phyloP scores from a whole-genome alignment of 1,140 invertebrate species.

The Ips typographus region DNA sequence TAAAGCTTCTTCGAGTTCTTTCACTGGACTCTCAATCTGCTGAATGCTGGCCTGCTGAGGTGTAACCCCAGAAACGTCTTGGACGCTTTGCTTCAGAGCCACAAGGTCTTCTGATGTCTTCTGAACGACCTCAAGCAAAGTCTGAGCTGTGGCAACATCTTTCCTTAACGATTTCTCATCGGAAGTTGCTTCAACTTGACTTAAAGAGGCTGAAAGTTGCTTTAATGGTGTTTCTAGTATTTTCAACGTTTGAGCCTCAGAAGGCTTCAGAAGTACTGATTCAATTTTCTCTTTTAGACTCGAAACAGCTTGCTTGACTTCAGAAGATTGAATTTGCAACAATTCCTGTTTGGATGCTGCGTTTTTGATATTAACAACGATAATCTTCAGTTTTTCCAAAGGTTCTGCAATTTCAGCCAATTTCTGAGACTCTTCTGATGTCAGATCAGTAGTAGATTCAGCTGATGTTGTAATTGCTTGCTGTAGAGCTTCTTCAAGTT shows the following conservation, averaged over 20 bases:
- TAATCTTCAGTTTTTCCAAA: conserved; percentile 13
- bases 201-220: background rate
- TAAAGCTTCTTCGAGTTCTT: background rate
- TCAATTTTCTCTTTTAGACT: background rate
- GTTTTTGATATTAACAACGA: conserved; percentile 4
- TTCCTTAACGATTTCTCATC: background rate
- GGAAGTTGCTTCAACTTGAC: background rate
- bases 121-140: conserved; percentile 7
- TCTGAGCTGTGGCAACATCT: background rate
- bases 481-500: conserved; percentile 3
- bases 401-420: conserved; percentile 12
- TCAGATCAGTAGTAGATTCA: conserved; percentile 16
- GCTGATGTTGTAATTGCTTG: background rate
- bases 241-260: conserved; percentile 10
- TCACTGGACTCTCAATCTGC: background rate
- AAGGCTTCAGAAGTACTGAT: background rate
- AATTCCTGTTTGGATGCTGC: background rate
- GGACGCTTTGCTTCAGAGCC: background rate
- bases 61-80: background rate
- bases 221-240: background rate
- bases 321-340: background rate
- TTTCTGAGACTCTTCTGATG: conserved; percentile 13
- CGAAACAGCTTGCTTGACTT: conserved; percentile 2
- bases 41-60: conserved; percentile 17
- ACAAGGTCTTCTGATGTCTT: conserved; percentile 5